Base-by-base conservation (phyloP, 2,113 vertebrate species). In the Isurus oxyrinchus region DNA sequence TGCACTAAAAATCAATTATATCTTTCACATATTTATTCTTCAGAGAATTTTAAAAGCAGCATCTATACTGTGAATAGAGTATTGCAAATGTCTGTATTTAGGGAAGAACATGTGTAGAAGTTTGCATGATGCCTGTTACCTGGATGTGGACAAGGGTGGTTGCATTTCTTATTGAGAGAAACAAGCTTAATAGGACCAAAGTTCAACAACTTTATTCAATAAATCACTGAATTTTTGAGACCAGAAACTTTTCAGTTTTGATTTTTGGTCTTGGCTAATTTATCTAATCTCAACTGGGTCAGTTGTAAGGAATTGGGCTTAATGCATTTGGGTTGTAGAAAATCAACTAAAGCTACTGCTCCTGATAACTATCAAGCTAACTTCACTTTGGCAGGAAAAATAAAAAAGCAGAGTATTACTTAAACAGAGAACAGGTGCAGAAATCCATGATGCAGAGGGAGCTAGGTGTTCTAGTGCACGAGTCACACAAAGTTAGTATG, bases 21-120 rank as follows among this genome's bases (percentile, higher is more conserved):
- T 95, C 94, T 95, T 95, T 49, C 94, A 69, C 25, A 72, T 55
- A 95, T 95, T 95, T 95, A 95, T 95, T 69, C 94, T 95, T 95
- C 63, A 69, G 94, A 95, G 63, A 95, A 55, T 95, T 95, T 95
- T 72, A 27, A 53, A 95, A 95, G 21, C 67, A 95, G 63, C 25
- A 55, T 53, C 67, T 44, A 55, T 55, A 31, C 27, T 16, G 63
- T 76, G 25, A 11, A 31, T 21, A 49, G 25, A 76, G 44, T 23
- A 95, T 53, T 95, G 67, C 31, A 49, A 76, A 11, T 53, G 66
- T 72, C 44, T 72, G 44, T 14, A 31, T 95, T 95, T 44, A 76
- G 67, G 49, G 49, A 55, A 27, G 3, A 53, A 49, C 44, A 35
- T 69, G 40, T 72, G 67, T 72, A 67, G 66, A 40, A 55, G 25